Conservation (phyloP, 2,113 vertebrate species). For the Silurus asotus region DNA sequence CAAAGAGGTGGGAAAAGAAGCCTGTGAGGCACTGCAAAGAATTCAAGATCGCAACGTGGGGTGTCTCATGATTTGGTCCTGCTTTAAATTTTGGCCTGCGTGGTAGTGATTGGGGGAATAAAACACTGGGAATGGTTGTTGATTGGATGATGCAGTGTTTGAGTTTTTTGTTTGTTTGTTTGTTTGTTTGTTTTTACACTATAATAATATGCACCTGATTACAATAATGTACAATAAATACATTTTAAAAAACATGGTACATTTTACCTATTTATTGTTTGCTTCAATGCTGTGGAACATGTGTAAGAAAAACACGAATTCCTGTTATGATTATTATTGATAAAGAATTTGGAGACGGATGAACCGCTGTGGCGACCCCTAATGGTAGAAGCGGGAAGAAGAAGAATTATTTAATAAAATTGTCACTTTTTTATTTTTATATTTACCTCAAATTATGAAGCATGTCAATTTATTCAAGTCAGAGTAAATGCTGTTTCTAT, state of each 20-base stretch:
- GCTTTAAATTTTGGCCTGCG: too few relatives aligned
- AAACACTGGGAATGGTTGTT: background rate
- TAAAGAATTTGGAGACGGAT: too few relatives aligned
- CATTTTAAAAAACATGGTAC: too few relatives aligned
- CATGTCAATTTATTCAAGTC: background rate
- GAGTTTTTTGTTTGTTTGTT: background rate
- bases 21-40: background rate
- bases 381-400: too few relatives aligned
- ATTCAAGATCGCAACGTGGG: background rate
- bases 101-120: background rate
- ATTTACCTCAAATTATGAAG: too few relatives aligned
- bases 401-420: background rate
- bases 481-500: background rate
- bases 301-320: background rate
- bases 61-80: background rate
- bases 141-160: background rate
- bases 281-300: background rate
- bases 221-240: too few relatives aligned
- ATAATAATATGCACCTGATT: background rate
- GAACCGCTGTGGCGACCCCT: too few relatives aligned
- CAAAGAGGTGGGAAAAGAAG: constrained; percentile 22
- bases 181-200: background rate
- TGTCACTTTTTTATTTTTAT: too few relatives aligned
- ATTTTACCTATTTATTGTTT: background rate
- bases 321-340: background rate